Percentiles rank a stretch among this genome's conserved stretches.
Conservation (phyloP, 2,113 vertebrate genomes). For the Mustelus asterias region DNA sequence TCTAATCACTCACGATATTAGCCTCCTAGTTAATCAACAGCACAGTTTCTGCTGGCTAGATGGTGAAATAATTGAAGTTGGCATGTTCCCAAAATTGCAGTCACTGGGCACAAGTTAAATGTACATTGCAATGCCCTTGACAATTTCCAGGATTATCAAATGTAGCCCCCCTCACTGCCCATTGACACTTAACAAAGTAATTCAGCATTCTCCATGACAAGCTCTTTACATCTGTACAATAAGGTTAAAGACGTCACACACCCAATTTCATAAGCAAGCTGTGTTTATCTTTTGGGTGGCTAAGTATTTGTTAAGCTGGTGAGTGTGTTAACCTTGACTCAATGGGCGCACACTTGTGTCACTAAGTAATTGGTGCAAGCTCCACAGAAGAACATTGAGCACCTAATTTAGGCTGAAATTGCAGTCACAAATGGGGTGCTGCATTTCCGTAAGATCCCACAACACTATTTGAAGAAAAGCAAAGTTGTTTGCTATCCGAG, state of each 20-base stretch:
- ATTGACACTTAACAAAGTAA: not conserved
- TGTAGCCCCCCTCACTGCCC: not conserved
- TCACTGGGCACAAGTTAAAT: not conserved
- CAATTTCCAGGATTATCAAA: not conserved
- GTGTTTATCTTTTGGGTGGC: constrained; percentile 19
- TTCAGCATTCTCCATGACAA: not conserved
- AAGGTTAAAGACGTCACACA: not conserved
- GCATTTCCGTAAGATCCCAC: not conserved
- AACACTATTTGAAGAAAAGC: not conserved
- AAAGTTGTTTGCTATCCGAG: not conserved
- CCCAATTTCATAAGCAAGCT: not conserved
- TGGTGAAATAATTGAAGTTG: not conserved
- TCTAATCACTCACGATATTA: no score
- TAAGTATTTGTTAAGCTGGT: constrained; percentile 16
- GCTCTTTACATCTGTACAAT: not conserved
- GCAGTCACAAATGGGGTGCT: not conserved
- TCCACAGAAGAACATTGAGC: not conserved
- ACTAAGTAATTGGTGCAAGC: not conserved
- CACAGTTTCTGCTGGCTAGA: no score
- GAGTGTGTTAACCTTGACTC: not conserved
- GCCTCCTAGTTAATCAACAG: no score
- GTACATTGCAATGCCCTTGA: not conserved
- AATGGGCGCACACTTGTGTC: not conserved
- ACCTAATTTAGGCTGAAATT: not conserved
- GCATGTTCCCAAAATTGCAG: no score